A percentile compares a stretch with the other conserved stretches of the same genome.
phyloP scores from a whole-genome alignment of 2,797 vertebrate species.

The Myoxocephalus aenaeus region DNA sequence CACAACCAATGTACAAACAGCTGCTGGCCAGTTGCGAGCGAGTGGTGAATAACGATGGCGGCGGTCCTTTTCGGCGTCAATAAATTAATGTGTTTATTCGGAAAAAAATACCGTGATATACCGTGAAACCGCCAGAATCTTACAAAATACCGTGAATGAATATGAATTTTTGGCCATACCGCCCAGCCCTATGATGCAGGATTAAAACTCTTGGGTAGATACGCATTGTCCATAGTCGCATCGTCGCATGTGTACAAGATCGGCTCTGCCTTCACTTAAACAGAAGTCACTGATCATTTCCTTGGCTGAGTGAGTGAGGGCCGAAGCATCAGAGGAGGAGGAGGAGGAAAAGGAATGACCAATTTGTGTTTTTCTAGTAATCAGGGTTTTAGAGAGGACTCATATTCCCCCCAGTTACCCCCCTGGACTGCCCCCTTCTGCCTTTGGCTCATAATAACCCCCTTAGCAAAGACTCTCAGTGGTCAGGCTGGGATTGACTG shows the following conservation, averaged over 20 bases:
- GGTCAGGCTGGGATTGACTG: constrained; percentile 40
- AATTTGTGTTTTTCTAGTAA: constrained; percentile 68
- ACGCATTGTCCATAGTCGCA: constrained; percentile 40
- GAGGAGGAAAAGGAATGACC: constrained; percentile 52
- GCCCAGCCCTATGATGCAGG: no score
- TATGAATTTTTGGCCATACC: no score
- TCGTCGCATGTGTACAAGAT: constrained; percentile 13
- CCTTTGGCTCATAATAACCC: constrained; percentile 31
- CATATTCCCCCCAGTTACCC: constrained; percentile 33
- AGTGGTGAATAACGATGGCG: no score
- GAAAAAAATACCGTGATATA: no score
- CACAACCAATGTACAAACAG: no score
- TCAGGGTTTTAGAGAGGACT: constrained; percentile 43
- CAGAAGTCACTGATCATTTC: constrained; percentile 72
- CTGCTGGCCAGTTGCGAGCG: no score
- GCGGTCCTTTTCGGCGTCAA: no score
- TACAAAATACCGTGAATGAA: no score
- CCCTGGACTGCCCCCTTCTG: constrained; percentile 41
- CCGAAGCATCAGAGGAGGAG: constrained; percentile 21
- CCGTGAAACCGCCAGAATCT: no score
- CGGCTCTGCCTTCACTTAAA: constrained; percentile 53
- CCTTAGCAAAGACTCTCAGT: constrained; percentile 33
- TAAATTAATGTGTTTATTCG: no score
- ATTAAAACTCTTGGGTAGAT: constrained; percentile 18
- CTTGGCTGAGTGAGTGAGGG: constrained; percentile 46